These are phyloP conservation scores for Burhinus bistriatus DNA, from an alignment of 2,113 vertebrate species.

Conservation along the genomic window DNA sequence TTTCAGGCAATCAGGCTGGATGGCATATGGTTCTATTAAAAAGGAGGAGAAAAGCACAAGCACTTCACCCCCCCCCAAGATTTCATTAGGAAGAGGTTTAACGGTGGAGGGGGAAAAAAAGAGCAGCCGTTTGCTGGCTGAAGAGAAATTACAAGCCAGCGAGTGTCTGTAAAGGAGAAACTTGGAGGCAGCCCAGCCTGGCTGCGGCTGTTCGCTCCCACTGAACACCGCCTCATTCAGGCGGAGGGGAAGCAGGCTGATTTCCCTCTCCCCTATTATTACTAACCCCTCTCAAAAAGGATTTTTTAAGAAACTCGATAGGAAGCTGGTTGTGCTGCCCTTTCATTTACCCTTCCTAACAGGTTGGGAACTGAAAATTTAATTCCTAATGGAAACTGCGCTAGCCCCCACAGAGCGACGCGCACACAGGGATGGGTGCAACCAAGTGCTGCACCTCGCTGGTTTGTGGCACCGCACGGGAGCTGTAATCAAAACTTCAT, in stretches of 20 bases:
- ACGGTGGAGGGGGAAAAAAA: rapidly evolving
- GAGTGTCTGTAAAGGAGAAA: background rate
- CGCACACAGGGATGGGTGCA: background rate
- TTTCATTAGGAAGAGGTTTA: background rate
- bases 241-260: background rate
- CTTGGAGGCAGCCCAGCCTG: background rate
- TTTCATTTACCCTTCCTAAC: background rate
- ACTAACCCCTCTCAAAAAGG: background rate
- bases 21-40: background rate
- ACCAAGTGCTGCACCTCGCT: background rate
- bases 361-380: background rate
- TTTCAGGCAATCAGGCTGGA: background rate
- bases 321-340: background rate
- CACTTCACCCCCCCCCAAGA: background rate
- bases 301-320: background rate
- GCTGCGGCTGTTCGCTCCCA: background rate
- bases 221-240: background rate
- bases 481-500: slow-evolving; percentile 7
- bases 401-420: background rate
- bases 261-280: background rate
- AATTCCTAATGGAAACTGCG: background rate
- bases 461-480: background rate
- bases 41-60: background rate
- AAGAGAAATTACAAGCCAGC: background rate
- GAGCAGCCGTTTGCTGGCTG: background rate